Evolutionary conservation across 2,888 invertebrate species (phyloP), one percentile per base, ranked within the genome.

Genomic region (Ornithoptera alexandrae): DNA sequence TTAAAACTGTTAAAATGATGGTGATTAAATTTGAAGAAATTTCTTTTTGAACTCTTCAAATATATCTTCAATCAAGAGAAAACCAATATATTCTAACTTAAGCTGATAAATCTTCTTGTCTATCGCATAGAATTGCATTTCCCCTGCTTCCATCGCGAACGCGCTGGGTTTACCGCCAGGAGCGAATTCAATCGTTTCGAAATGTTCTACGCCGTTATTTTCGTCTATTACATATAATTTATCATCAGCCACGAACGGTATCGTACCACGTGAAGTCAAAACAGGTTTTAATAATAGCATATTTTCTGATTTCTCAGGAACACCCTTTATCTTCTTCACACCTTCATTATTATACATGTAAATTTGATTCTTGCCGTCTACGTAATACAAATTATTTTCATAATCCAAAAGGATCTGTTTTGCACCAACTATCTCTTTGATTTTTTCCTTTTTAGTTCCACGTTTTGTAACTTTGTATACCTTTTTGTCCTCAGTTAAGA

Each of bases 91-190:
- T 6, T 36, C 20, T 0, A 90, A 7, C 61, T 90, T 86, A 74
- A 84, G 89, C 72, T 86, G 81, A 65, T 90, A 91, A 53, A 91
- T 85, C 5, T 83, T 85, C 71, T 90, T 89, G 17, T 90, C 76
- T 61, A 84, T 79, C 8, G 77, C 88, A n/a, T 78, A 86, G 72
- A 84, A 90, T 39, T 88, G 84, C 2, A 89, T 74, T 0, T 88
- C 68, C 0, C 83, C 76, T 0, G 78, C 84, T 72, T 90, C 89
- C 67, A 84, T 72, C 0, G 81, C 78, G 56, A 79, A 85, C 1
- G 89, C 90, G 0, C 85, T 77, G 0, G 89, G 88, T 5, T 77
- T 80, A 0, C 76, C 78, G 3, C 73, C 67, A 1, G 74, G 42
- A 4, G 73, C 72, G 2, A 89, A 77, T 12, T 77, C 74, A 24